Percentiles rank a stretch among this genome's conserved stretches.
Conservation (phyloP, 2,113 vertebrate genomes). For the Tetrao urogallus region DNA sequence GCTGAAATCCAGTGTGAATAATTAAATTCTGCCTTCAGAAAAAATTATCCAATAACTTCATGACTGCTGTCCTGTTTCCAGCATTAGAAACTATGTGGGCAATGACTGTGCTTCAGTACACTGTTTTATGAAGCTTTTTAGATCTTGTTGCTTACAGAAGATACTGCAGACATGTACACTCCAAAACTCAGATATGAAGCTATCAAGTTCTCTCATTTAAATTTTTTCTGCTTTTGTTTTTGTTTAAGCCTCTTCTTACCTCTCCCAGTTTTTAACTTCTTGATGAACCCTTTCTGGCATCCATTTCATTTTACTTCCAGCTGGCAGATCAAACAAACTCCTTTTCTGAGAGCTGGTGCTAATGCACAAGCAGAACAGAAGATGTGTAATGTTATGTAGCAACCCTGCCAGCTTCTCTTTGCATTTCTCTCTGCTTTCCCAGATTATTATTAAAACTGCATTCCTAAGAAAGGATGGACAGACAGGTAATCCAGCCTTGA, state of each 20-base stretch:
- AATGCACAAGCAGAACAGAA: conserved; percentile 2
- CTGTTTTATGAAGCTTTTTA: background rate
- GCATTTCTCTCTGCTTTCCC: background rate
- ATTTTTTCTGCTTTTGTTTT: background rate
- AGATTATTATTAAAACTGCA: background rate
- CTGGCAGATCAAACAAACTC: conserved; percentile 10
- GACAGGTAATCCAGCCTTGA: background rate
- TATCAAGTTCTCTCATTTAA: background rate
- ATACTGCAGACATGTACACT: background rate
- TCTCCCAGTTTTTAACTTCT: conserved; percentile 45
- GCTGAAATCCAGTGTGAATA: background rate
- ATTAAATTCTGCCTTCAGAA: background rate
- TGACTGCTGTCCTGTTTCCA: background rate
- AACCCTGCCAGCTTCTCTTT: background rate
- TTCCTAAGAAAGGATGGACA: background rate
- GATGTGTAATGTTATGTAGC: background rate
- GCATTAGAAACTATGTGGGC: background rate
- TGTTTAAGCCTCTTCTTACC: background rate
- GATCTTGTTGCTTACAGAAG: background rate
- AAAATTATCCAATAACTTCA: background rate
- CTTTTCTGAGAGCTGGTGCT: background rate
- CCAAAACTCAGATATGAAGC: background rate
- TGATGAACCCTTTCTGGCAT: conserved; percentile 20
- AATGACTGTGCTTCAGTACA: background rate
- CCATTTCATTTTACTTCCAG: background rate